Conservation (phyloP, 2,113 vertebrate species). For the Corythornis madagascariensis region DNA sequence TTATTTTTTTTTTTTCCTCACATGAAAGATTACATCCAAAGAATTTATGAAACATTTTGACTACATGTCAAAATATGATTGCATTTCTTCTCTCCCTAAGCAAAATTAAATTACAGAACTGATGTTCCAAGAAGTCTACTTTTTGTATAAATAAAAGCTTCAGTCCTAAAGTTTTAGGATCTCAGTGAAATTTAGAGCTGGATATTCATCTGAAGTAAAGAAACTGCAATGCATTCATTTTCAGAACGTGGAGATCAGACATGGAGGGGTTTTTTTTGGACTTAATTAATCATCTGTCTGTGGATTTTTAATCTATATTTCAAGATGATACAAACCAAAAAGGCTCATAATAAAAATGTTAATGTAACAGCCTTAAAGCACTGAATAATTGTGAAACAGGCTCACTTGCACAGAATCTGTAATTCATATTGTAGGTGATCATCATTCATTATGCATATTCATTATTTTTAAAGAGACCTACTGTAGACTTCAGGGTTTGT, state of each 20-base stretch:
- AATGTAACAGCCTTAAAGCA: conserved; percentile 35
- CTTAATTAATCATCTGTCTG: conserved; percentile 44
- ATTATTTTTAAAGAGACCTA: background rate
- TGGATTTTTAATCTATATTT: conserved; percentile 59
- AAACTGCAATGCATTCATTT: background rate
- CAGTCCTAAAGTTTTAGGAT: background rate
- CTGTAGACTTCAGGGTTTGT: background rate
- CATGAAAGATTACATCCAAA: background rate
- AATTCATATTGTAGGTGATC: conserved; percentile 41
- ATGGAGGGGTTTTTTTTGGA: background rate
- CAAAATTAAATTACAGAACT: background rate
- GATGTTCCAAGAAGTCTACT: background rate
- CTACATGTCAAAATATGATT: background rate
- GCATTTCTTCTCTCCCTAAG: background rate
- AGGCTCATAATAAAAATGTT: conserved; percentile 43
- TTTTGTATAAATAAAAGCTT: background rate
- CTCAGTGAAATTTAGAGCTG: background rate
- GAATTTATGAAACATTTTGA: background rate
- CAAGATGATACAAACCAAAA: conserved; percentile 49
- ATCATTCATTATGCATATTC: conserved; percentile 14
- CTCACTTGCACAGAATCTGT: conserved; percentile 29
- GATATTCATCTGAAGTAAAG: background rate
- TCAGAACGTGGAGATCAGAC: background rate
- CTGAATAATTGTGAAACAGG: conserved; percentile 20
- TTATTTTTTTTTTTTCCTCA: background rate